These are phyloP conservation scores for Thaumatotibia leucotreta DNA, from an alignment of 1,140 invertebrate genomes.

Conservation along the genomic window DNA sequence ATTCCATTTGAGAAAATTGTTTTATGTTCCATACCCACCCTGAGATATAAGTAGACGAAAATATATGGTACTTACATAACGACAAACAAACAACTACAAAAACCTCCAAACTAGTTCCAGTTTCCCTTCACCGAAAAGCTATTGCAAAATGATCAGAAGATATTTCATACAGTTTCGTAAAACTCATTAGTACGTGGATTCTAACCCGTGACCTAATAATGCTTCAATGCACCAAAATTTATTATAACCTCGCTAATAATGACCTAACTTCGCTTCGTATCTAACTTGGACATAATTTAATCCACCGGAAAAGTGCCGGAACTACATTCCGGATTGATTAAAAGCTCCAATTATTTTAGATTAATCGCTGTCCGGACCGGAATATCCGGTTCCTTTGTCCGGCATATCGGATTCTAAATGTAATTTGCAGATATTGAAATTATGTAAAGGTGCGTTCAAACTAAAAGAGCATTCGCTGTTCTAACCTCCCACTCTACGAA, in stretches of 20 bases:
- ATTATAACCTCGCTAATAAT: background rate
- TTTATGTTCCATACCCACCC: too few species aligned
- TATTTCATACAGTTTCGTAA: too few species aligned
- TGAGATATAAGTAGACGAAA: too few species aligned
- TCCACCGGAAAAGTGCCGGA: background rate
- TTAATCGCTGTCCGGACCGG: background rate
- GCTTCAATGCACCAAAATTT: background rate
- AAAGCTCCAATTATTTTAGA: background rate
- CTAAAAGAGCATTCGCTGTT: too few species aligned
- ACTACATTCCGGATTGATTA: constrained; percentile 2
- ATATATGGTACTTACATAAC: too few species aligned
- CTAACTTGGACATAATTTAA: background rate
- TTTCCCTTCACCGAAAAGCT: too few species aligned
- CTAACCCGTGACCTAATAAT: too few species aligned
- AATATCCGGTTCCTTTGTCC: background rate
- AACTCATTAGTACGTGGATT: too few species aligned
- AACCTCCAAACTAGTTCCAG: background rate
- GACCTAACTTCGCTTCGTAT: background rate
- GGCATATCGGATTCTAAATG: background rate
- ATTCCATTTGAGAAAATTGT: too few species aligned
- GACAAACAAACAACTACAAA: too few species aligned
- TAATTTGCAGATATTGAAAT: background rate
- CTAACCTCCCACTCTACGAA: too few species aligned
- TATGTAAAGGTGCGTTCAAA: background rate
- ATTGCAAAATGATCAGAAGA: too few species aligned